Evolutionary conservation across 2,888 invertebrate genomes (phyloP), one percentile per base, ranked within the genome.

Genomic region (Orthosia cruda): DNA sequence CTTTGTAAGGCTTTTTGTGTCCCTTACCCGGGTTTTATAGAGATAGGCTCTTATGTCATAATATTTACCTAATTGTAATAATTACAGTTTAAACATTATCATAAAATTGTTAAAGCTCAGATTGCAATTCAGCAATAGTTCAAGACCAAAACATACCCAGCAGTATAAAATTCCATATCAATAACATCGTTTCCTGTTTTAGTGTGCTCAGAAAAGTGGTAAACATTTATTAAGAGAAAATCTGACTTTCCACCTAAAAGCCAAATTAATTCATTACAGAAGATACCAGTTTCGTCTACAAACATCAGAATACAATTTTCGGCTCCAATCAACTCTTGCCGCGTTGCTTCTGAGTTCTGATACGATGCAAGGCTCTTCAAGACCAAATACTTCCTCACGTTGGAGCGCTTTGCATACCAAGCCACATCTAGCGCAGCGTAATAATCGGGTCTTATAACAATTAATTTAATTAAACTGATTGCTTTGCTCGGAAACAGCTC

Each of bases 381-480:
- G 63, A 79, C 23, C n/a, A 23, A 64, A 52, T 61, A 75, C 49
- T n/a, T 70, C 54, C 62, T 26, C 50, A 74, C 26, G 40, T 77
- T 74, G 26, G n/a, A 84, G 71, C 70, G 61, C 76, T 82, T 84
- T 84, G 71, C 81, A 80, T 84, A 80, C 81, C 68, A 75, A 75
- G 47, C 84, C 73, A 80, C 81, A 80, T 69, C 80, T 79, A 84
- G 59, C 74, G 84, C 84, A 84, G 52, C 71, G 64, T 71, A 74
- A 65, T 75, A 80, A 80, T 67, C 65, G 57, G 16, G 54, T 50
- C 65, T 74, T 61, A 70, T 71, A 71, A 71, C 74, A 75, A 84
- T 84, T 84, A 80, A 84, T 80, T 80, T 71, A 84, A 84, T 84
- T 75, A 80, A 84, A 71, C 54, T 58, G 66, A 84, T 84, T 80